Evolutionary conservation across 2,888 invertebrate genomes (phyloP), one percentile per base, ranked within the genome.

Genomic region (Mesorhabditis spiculigera): DNA sequence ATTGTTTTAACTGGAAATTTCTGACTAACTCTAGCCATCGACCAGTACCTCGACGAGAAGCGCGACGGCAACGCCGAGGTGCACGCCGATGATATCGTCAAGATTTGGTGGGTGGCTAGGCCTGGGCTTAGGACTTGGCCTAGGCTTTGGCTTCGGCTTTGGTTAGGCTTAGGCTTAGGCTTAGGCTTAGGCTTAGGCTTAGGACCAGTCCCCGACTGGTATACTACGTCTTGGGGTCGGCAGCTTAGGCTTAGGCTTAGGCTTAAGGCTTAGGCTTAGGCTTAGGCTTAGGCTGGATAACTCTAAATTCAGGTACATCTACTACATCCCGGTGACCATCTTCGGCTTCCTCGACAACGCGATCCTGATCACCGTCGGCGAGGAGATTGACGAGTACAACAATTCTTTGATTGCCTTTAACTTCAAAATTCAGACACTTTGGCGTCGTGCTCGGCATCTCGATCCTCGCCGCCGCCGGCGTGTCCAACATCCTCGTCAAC

Each of bases 21-120:
- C 1, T 1, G 1, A 28, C 28, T 28, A 28, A 28, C 63, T 45
- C 66, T 5, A 45, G 45, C 64, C 62, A 68, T 67, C 42, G 71
- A 71, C 45, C 71, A 71, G 50, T 71, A 71, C 63, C 16, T 41
- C 10, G 71, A 71, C 43, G 68, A 68, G 62, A 71, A 71, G 64
- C 41, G 68, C 10, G 63, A 68, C 10, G 71, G 71, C 6, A 50
- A 71, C n/a, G 71, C 71, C n/a, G 63, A 41, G 45, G 50, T 71
- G 5, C 71, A 71, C 50, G 41, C 4, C 13, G 71, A 71, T 16
- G 71, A 71, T 58, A 28, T 16, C n/a, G 13, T 65, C 13, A 6
- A 62, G 42, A 58, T 68, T n/a, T 71, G 71, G 71, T 68, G 62
- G 16, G n/a, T n/a, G n/a, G n/a, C 3, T 28, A 28, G 28, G 28